Evolutionary conservation across 2,113 vertebrate genomes (phyloP), one percentile per base, ranked within the genome.

Genomic region (Paraplagusia blochii): DNA sequence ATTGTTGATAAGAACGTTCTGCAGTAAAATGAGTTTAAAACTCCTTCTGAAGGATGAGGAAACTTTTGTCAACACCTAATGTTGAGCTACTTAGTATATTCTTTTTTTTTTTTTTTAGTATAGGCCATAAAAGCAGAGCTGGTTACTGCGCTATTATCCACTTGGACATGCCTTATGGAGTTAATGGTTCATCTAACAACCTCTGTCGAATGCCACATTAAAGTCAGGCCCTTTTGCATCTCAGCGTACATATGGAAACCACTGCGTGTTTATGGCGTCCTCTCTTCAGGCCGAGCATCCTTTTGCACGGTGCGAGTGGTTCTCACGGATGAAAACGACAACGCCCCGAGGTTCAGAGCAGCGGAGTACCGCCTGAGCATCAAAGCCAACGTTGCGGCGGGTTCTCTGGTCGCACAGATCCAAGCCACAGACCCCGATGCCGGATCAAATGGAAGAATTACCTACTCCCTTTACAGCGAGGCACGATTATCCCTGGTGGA

Each of bases 281-380:
- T 34, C 47, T 44, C 58, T 57, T n/a, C 74, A 88, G 87, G 87
- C 15, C 93, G 95, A 65, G 93, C 92, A 0, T 92, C 93, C 0
- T 98, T 98, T 82, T 98, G 95, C 65, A 95, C 92, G 0, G 93
- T 98, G 42, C 90, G 93, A 58, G 93, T 99, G 54, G 93, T 98
- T 43, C 89, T 99, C 17, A 88, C 90, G 40, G 97, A 99, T 74
- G 95, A 97, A 76, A 99, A 99, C 65, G 97, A 99, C 88, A 98
- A 98, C 0, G 89, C 94, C 36, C 97, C 97, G 1, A 89, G 88
- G 33, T 99, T 98, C 85, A 79, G 93, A 83, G 92, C 90, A 0
- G 86, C 92, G 0, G 96, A 99, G 74, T 98, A 98, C 34, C 92
- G 94, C 53, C 92, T 95, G 88, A 98, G 94, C 34, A 93, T 99